These are phyloP conservation scores for Pterobdella sp. DNA, from an alignment of 2,888 invertebrate genomes.

Conservation along the genomic window DNA sequence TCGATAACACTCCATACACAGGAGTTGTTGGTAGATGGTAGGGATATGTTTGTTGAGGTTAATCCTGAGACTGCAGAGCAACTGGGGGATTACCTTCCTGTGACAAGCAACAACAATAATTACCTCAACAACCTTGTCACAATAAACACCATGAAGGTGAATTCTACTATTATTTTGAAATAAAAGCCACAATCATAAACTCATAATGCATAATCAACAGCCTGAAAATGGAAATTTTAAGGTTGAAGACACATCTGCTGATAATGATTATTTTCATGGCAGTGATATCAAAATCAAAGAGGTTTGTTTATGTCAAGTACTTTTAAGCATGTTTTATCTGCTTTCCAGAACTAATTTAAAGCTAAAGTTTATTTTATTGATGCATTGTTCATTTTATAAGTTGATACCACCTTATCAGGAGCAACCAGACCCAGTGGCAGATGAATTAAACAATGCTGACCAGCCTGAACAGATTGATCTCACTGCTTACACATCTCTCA, in stretches of 20 bases:
- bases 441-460: not conserved
- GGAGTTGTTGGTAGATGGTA: slow-evolving; percentile 9
- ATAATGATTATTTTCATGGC: slow-evolving; percentile 1
- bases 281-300: slow-evolving; percentile 9
- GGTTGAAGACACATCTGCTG: slow-evolving; percentile 11
- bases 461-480: not conserved
- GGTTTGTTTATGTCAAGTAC: too few species aligned
- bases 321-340: too few species aligned
- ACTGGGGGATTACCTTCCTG: not conserved
- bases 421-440: not conserved
- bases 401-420: not conserved
- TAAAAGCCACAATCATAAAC: too few species aligned
- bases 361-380: not conserved
- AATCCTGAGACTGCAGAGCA: slow-evolving; percentile 6
- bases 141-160: not conserved
- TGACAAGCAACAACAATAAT: not conserved
- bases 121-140: slow-evolving; percentile 14
- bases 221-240: not conserved
- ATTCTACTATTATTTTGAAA: too few species aligned
- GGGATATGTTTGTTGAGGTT: slow-evolving; percentile 5
- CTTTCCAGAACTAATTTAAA: not conserved
- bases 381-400: not conserved
- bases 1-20: too few species aligned
- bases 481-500: not conserved
- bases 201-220: not conserved